These are phyloP conservation scores for Dromococcyx pavoninus DNA, from an alignment of 2,797 vertebrate species.

Conservation along the genomic window DNA sequence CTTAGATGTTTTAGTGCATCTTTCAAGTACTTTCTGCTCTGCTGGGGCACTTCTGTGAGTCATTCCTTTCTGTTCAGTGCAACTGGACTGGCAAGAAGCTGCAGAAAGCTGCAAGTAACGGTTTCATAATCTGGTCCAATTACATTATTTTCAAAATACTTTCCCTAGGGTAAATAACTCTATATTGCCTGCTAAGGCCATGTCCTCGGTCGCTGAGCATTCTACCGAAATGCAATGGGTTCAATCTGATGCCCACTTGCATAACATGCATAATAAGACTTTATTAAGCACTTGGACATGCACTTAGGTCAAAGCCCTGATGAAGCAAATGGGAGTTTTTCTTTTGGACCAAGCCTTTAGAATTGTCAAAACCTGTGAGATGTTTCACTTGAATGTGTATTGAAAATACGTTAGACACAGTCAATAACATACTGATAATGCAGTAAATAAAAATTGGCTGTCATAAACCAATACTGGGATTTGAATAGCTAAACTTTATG, in stretches of 20 bases:
- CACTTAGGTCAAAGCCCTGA: background rate
- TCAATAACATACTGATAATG: background rate
- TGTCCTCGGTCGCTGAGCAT: background rate
- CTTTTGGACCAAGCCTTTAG: background rate
- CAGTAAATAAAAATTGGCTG: background rate
- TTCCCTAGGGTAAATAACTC: background rate
- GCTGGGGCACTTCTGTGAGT: rapidly evolving
- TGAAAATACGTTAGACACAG: background rate
- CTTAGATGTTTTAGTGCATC: background rate
- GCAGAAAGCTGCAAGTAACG: background rate
- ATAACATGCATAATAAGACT: background rate
- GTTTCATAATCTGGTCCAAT: background rate
- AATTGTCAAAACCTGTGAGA: background rate
- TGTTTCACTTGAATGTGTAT: background rate
- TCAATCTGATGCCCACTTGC: background rate
- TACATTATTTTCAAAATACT: background rate
- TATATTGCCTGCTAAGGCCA: background rate
- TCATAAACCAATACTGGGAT: background rate
- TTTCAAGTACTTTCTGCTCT: background rate
- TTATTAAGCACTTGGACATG: background rate
- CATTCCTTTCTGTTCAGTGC: background rate
- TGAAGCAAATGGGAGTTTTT: background rate
- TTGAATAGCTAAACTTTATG: background rate
- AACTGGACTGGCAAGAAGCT: background rate
- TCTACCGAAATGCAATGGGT: background rate